Evolutionary conservation across 2,888 invertebrate species (phyloP).

Genomic region (Endomychus coccineus): DNA sequence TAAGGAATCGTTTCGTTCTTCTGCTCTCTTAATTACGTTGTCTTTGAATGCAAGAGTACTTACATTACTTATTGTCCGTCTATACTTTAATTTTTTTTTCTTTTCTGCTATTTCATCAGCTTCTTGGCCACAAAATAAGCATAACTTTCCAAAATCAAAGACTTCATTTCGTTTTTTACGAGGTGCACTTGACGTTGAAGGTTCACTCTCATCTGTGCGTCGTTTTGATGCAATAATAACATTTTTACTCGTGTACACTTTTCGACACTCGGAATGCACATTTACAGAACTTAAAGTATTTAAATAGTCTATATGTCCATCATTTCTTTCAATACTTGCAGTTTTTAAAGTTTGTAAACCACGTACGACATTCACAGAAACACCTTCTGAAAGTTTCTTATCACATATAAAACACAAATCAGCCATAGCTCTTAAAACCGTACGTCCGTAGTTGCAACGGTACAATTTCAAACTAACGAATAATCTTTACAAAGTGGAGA

Average conservation of each 20-base stretch:
- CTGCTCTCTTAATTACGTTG: too few species aligned
- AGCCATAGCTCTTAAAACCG: conserved; percentile 17
- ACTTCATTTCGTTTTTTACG: conserved; percentile 18
- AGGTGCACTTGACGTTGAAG: conserved; percentile 16
- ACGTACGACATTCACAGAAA: conserved; percentile 21
- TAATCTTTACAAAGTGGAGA: conserved; percentile 11
- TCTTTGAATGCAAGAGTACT: too few species aligned
- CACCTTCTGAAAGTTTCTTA: conserved; percentile 18
- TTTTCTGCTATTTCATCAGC: conserved; percentile 18
- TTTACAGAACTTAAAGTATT: conserved; percentile 21
- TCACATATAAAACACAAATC: conserved; percentile 21
- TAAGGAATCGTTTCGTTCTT: too few species aligned
- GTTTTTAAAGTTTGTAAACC: conserved; percentile 20
- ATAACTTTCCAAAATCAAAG: conserved; percentile 20
- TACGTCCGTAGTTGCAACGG: conserved; percentile 16
- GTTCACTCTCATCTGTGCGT: conserved; percentile 11
- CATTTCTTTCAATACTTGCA: conserved; percentile 22
- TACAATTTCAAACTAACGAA: conserved; percentile 12
- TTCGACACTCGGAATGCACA: conserved; percentile 19
- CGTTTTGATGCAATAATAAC: background rate
- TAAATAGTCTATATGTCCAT: conserved; percentile 21
- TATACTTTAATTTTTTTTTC: too few species aligned
- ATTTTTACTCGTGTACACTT: conserved; percentile 12
- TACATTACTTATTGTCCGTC: too few species aligned
- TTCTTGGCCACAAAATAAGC: conserved; percentile 22